These are phyloP conservation scores for Parnassius smintheus DNA, from an alignment of 2,888 invertebrate species.

Conservation along the genomic window DNA sequence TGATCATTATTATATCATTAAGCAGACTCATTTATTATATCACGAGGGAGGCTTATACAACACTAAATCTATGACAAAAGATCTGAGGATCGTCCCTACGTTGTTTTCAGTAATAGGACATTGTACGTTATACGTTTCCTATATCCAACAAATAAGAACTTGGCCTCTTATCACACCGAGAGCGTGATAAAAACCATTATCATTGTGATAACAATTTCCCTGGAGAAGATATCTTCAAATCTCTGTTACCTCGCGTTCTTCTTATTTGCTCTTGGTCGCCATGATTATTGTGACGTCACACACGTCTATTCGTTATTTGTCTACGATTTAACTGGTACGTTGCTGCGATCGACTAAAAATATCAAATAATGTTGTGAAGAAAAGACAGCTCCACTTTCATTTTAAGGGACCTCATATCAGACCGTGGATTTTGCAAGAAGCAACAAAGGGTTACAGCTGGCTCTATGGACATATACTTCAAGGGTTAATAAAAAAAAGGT, in stretches of 20 bases:
- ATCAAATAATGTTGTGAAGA: too few relatives aligned
- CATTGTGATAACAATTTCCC: conserved; percentile 18
- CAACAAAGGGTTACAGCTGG: too few relatives aligned
- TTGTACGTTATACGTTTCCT: conserved; percentile 14
- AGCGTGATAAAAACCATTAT: conserved; percentile 18
- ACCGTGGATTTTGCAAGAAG: too few relatives aligned
- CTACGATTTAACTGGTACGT: conserved; percentile 11
- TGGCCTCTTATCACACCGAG: conserved; percentile 12
- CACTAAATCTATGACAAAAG: too few relatives aligned
- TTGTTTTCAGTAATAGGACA: conserved; percentile 7
- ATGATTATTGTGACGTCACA: conserved; percentile 22
- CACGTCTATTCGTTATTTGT: conserved; percentile 18
- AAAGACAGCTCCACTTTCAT: too few relatives aligned
- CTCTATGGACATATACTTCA: too few relatives aligned
- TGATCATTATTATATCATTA: too few relatives aligned
- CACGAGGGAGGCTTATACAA: too few relatives aligned
- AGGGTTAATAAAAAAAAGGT: too few relatives aligned
- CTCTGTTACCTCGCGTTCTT: conserved; percentile 8
- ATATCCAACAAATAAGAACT: conserved; percentile 8
- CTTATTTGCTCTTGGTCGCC: conserved; percentile 25
- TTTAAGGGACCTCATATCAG: too few relatives aligned
- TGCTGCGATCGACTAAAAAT: background rate
- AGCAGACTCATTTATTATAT: too few relatives aligned
- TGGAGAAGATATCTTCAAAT: conserved; percentile 14
- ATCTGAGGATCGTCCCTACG: too few relatives aligned